Percentiles rank a stretch among this genome's conserved stretches.
Evolutionary conservation across 2,888 invertebrate genomes (phyloP).

Genomic region (Hoplodrina blanda): DNA sequence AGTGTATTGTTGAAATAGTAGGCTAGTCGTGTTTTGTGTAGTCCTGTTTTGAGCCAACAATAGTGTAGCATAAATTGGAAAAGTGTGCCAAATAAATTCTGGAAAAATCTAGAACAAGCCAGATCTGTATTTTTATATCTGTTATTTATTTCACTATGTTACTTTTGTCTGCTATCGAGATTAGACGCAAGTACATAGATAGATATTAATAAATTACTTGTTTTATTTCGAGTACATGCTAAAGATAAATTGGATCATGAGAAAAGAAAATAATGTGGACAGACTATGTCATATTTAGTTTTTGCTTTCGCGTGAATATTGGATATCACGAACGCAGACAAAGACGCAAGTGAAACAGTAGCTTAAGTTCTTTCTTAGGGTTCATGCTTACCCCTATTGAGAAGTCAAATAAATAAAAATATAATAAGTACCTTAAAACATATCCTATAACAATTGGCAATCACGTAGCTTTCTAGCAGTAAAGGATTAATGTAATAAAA

Average conservation of each 20-base stretch:
- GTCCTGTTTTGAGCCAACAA: slow-evolving; percentile 25
- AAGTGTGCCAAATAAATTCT: slow-evolving; percentile 40
- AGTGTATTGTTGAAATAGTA: slow-evolving; percentile 1
- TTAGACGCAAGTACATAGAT: background rate
- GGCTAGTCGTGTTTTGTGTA: slow-evolving; percentile 22
- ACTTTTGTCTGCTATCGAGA: background rate
- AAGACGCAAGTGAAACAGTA: too few species aligned
- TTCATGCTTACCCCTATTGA: too few species aligned
- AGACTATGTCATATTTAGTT: too few species aligned
- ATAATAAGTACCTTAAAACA: too few species aligned
- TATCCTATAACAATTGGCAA: too few species aligned
- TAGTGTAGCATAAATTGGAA: slow-evolving; percentile 24
- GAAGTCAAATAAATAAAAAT: too few species aligned
- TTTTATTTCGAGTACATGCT: slow-evolving; percentile 3
- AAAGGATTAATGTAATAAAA: too few species aligned
- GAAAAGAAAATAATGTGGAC: background rate
- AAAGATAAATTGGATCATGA: background rate
- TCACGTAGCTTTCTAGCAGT: too few species aligned
- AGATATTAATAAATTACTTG: too few species aligned
- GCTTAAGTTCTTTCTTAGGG: too few species aligned
- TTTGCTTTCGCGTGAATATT: too few species aligned
- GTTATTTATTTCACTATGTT: slow-evolving; percentile 27
- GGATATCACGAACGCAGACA: too few species aligned
- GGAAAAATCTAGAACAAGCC: slow-evolving; percentile 34
- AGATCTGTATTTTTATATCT: slow-evolving; percentile 17